A percentile compares a stretch with the other conserved stretches of the same genome.
These are phyloP conservation scores for Listrodromus nycthemerus DNA, from an alignment of 2,888 invertebrate species.

Conservation along the genomic window DNA sequence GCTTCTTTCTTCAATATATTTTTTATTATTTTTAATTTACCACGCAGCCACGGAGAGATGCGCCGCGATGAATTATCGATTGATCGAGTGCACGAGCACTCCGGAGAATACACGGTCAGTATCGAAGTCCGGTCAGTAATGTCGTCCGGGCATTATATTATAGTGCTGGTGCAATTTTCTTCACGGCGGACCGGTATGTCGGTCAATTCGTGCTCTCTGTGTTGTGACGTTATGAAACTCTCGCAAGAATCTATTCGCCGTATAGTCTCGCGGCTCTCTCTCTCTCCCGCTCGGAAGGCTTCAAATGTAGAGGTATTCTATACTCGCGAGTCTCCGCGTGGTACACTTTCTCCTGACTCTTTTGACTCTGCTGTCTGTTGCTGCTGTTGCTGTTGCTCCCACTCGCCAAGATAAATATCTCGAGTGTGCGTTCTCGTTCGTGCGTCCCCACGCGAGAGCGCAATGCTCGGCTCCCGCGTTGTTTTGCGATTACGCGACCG, in stretches of 20 bases:
- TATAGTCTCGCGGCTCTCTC: conserved; percentile 6
- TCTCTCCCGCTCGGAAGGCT: conserved; percentile 20
- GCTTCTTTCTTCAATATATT: too few relatives aligned
- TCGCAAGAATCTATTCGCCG: conserved; percentile 78
- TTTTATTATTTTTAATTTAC: background rate
- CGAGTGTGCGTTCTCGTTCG: conserved; percentile 61
- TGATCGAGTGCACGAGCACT: conserved; percentile 24
- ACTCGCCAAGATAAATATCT: conserved; percentile 75
- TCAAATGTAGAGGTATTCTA: conserved; percentile 48
- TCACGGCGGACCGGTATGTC: conserved; percentile 76
- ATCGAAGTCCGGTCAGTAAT: conserved; percentile 73
- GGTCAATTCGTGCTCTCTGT: conserved; percentile 73
- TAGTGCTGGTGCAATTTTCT: conserved; percentile 78
- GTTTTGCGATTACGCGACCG: conserved; percentile 36
- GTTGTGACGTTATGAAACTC: conserved; percentile 81
- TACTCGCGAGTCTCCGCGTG: conserved; percentile 65
- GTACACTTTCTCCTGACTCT: conserved; percentile 78
- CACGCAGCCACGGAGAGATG: background rate
- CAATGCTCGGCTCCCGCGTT: conserved; percentile 14
- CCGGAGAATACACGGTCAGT: conserved; percentile 38
- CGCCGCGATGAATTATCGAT: conserved; percentile 51
- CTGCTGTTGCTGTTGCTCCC: conserved; percentile 23
- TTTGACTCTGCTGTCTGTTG: conserved; percentile 43
- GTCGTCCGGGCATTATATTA: conserved; percentile 76
- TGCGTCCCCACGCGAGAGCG: conserved; percentile 41